phyloP scores from a whole-genome alignment of 2,888 invertebrate species.

The Lordiphosa fenestrarum region DNA sequence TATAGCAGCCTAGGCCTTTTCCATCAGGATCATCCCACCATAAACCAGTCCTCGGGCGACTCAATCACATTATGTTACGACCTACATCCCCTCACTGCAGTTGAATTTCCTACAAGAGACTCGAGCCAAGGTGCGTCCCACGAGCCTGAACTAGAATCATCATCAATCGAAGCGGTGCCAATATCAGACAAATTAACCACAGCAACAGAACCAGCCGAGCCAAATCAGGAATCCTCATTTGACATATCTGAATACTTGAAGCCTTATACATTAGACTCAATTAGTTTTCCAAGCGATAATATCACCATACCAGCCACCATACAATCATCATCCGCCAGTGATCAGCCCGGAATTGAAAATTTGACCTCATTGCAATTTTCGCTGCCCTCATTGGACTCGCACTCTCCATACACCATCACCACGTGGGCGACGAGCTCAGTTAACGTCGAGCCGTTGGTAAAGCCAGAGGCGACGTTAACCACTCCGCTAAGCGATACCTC shows the following conservation, averaged over 20 bases:
- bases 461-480: conserved; percentile 8
- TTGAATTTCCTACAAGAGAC: conserved; percentile 2
- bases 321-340: conserved; percentile 4
- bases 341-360: conserved; percentile 2
- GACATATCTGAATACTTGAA: conserved; percentile 61
- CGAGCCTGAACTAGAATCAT: conserved; percentile 9
- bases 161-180: conserved; percentile 12
- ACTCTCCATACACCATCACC: conserved; percentile 20
- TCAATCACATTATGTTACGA: conserved; percentile 22
- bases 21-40: conserved; percentile 5
- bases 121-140: not conserved
- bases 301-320: conserved; percentile 5
- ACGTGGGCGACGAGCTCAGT: conserved; percentile 24
- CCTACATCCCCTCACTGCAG: conserved; percentile 5
- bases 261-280: conserved; percentile 52
- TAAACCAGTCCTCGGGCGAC: not conserved
- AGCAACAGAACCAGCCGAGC: conserved; percentile 1
- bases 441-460: conserved; percentile 16
- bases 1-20: conserved; percentile 1
- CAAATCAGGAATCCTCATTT: conserved; percentile 32
- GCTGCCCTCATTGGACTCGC: conserved; percentile 23
- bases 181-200: conserved; percentile 10
- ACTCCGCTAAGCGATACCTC: conserved; percentile 24
- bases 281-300: conserved; percentile 18
- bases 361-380: conserved; percentile 16